phyloP scores from a whole-genome alignment of 23 tunicate species.

The Diplosoma virens region DNA sequence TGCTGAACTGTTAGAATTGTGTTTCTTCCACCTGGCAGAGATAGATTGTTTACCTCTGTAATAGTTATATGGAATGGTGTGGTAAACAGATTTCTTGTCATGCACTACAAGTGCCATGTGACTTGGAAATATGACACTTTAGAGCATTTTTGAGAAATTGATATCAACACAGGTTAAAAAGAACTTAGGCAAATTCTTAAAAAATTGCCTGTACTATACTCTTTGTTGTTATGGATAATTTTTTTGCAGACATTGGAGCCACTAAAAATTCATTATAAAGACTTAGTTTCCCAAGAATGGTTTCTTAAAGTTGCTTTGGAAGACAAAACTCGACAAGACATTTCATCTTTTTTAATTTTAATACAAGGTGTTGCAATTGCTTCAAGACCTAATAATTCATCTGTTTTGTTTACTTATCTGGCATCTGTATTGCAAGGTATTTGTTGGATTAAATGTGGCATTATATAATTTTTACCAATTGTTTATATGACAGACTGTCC shows the following conservation, averaged over 20 bases:
- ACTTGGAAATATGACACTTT: too few species aligned
- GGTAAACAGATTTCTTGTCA: too few species aligned
- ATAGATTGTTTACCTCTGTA: too few species aligned
- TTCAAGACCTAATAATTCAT: constrained; percentile 40
- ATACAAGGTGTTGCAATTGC: constrained; percentile 64
- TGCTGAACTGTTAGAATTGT: too few species aligned
- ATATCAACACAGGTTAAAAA: too few species aligned
- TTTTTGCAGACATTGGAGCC: constrained; percentile 55
- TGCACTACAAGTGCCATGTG: too few species aligned
- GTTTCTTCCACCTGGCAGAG: too few species aligned
- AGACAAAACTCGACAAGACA: constrained; percentile 7
- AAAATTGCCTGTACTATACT: too few species aligned
- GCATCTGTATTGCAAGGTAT: constrained; percentile 46
- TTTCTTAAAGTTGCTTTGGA: constrained; percentile 21
- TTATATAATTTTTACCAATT: not conserved
- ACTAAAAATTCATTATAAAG: constrained; percentile 40
- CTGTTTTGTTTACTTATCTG: constrained; percentile 38
- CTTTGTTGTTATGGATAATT: too few species aligned
- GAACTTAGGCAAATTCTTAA: too few species aligned
- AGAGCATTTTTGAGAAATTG: too few species aligned
- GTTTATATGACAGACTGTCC: constrained; percentile 33
- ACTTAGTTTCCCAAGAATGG: constrained; percentile 16
- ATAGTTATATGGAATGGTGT: too few species aligned
- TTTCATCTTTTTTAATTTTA: constrained; percentile 39
- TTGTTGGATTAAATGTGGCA: not conserved